Evolutionary conservation across 1,140 invertebrate species (phyloP).

Genomic region (Apocrypta bakeri): DNA sequence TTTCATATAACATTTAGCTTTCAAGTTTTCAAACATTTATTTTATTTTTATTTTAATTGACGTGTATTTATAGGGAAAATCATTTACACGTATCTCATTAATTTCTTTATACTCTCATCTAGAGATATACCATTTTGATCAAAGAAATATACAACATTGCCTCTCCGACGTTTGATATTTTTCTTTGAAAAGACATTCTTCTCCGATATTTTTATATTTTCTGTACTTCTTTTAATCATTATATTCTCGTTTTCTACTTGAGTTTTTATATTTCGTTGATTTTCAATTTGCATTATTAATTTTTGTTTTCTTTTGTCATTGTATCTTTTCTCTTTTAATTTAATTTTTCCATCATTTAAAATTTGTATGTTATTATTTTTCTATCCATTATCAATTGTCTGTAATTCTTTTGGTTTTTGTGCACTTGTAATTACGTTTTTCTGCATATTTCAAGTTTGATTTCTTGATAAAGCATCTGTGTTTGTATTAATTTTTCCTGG

Average conservation of each 20-base stretch:
- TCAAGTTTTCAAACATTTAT: not conserved
- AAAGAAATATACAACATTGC: not conserved
- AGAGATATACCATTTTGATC: not conserved
- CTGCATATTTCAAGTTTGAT: too few relatives aligned
- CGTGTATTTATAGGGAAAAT: not conserved
- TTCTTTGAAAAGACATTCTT: not conserved
- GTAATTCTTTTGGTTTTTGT: too few relatives aligned
- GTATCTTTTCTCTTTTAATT: too few relatives aligned
- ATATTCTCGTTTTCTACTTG: too few relatives aligned
- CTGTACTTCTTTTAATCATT: not conserved
- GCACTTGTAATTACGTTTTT: too few relatives aligned
- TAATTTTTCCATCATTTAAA: too few relatives aligned
- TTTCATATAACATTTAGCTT: not conserved
- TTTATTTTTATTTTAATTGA: not conserved
- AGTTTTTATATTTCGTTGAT: not conserved
- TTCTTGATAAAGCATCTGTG: not conserved
- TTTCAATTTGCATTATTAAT: not conserved
- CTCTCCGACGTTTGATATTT: not conserved
- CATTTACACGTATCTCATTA: not conserved
- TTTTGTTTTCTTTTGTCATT: not conserved
- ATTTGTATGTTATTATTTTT: too few relatives aligned
- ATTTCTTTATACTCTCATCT: not conserved
- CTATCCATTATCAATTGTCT: too few relatives aligned
- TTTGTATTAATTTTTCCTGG: not conserved
- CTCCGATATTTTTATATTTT: not conserved